Conservation (phyloP, 2,888 invertebrate genomes). For the Thymelicus acteon region DNA sequence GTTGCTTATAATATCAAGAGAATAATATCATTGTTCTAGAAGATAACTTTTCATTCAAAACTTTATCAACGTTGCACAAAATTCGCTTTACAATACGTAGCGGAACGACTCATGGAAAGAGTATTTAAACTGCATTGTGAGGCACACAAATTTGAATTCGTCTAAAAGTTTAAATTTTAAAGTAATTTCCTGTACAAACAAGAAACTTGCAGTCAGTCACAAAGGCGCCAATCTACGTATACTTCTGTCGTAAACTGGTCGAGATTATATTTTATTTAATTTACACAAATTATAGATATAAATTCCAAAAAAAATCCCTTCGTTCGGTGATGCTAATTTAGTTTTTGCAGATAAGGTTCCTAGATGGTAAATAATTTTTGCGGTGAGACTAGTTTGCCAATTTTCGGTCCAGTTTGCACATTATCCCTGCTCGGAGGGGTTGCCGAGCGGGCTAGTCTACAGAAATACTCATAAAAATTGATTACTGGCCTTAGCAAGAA, state of each 20-base stretch:
- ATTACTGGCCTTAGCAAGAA: slow-evolving; percentile 79
- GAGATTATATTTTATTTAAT: neutral
- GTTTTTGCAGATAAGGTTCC: slow-evolving; percentile 46
- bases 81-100: slow-evolving; percentile 5
- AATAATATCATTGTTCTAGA: neutral
- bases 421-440: slow-evolving; percentile 42
- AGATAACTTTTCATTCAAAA: neutral
- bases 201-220: neutral
- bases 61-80: neutral
- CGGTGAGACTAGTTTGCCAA: slow-evolving; percentile 38
- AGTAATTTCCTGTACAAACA: slow-evolving; percentile 7
- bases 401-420: slow-evolving; percentile 42
- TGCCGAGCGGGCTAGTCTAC: slow-evolving; percentile 58
- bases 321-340: neutral
- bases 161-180: slow-evolving; percentile 6
- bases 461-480: slow-evolving; percentile 80
- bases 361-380: slow-evolving; percentile 39
- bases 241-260: neutral
- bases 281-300: neutral
- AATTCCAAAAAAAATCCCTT: neutral
- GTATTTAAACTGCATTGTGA: slow-evolving; percentile 12
- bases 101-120: slow-evolving; percentile 2
- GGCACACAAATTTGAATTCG: slow-evolving; percentile 6
- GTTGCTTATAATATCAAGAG: neutral
- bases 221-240: neutral